phyloP scores from a whole-genome alignment of 2,113 vertebrate species.

The Pachyramphus minor region DNA sequence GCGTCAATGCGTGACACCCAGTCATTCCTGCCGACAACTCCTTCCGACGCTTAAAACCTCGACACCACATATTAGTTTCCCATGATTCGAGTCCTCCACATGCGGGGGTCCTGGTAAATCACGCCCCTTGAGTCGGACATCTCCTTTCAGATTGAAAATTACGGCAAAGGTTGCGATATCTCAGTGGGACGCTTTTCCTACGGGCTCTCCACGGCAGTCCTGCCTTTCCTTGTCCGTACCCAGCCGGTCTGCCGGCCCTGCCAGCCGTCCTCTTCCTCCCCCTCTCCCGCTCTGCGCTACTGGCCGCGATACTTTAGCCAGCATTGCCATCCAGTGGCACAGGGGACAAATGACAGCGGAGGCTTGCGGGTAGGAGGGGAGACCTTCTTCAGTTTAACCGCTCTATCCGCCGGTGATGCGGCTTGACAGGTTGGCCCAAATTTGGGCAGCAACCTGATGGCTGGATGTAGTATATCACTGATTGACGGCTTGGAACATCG shows the following conservation, averaged over 20 bases:
- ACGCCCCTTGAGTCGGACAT: rapidly evolving
- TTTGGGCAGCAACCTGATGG: rapidly evolving
- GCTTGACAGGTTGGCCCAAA: not conserved
- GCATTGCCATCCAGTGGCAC: slow-evolving; percentile 71
- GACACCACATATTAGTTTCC: not conserved
- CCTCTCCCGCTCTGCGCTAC: rapidly evolving
- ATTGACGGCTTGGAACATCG: rapidly evolving
- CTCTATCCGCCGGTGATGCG: rapidly evolving
- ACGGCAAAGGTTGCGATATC: not conserved
- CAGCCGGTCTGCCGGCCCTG: not conserved
- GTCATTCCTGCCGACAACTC: not conserved
- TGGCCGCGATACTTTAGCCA: slow-evolving; percentile 6
- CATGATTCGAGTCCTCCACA: not conserved
- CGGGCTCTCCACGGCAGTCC: rapidly evolving
- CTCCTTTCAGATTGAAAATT: not conserved
- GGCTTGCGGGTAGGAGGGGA: rapidly evolving
- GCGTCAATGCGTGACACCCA: not conserved
- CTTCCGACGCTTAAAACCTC: not conserved
- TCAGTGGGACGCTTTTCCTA: not conserved
- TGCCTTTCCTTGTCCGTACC: rapidly evolving
- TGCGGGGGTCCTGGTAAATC: not conserved
- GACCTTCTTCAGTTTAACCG: rapidly evolving
- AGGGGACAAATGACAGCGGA: not conserved
- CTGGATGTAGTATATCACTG: rapidly evolving
- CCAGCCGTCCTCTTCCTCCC: not conserved